These are phyloP conservation scores for Ceyx margarethae DNA, from an alignment of 2,113 vertebrate species.

Conservation along the genomic window DNA sequence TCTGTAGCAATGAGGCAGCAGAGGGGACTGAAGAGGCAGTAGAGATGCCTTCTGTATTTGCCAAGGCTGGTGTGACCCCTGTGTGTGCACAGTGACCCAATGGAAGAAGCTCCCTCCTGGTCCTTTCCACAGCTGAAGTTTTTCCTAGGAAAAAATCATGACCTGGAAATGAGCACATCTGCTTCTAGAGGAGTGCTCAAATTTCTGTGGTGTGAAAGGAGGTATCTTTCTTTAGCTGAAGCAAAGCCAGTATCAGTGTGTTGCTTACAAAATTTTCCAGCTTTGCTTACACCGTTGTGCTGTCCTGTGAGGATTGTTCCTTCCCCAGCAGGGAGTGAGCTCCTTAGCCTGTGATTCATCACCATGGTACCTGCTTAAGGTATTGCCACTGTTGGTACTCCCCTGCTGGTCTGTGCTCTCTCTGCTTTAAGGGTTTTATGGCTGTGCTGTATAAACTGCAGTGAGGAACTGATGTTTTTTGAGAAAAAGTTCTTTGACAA, in stretches of 20 bases:
- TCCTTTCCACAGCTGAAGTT: background rate
- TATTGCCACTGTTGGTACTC: background rate
- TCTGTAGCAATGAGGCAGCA: background rate
- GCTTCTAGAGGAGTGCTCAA: background rate
- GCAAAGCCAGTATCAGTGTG: background rate
- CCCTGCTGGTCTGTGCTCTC: rapidly evolving
- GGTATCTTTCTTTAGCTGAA: background rate
- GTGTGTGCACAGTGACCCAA: background rate
- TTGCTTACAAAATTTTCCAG: background rate
- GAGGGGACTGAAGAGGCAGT: no score
- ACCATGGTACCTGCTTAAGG: background rate
- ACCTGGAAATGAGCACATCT: background rate
- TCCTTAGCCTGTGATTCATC: background rate
- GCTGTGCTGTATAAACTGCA: background rate
- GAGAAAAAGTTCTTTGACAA: background rate
- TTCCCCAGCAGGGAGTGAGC: background rate
- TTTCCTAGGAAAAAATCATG: background rate
- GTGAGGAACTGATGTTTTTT: background rate
- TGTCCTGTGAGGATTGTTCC: background rate
- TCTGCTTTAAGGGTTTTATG: background rate
- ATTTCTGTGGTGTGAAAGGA: background rate
- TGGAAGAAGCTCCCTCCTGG: background rate
- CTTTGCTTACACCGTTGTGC: background rate
- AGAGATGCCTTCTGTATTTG: rapidly evolving
- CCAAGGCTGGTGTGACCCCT: background rate